Evolutionary conservation across 2,113 vertebrate species (phyloP).

Genomic region (Cyanoliseus patagonus): DNA sequence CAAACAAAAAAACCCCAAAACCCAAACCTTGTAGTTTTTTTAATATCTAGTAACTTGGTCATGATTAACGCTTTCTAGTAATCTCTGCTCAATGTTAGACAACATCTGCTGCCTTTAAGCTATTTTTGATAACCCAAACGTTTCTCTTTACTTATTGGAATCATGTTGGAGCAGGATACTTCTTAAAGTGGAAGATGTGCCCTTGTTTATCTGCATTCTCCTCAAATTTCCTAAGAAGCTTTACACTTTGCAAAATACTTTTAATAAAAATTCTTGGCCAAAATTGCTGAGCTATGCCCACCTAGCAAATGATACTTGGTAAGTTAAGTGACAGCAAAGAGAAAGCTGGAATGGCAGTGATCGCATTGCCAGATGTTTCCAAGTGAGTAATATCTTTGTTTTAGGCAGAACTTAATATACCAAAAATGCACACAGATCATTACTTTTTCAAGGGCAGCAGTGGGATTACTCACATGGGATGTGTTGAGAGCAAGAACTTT

Average conservation of each 20-base stretch:
- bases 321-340: background rate
- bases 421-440: background rate
- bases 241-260: background rate
- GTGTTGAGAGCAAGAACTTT: background rate
- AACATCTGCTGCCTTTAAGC: background rate
- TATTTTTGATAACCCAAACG: background rate
- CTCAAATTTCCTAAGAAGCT: background rate
- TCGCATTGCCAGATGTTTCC: background rate
- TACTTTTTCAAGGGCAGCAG: background rate
- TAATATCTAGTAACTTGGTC: background rate
- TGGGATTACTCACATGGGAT: background rate
- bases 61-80: background rate
- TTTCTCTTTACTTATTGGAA: background rate
- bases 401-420: background rate
- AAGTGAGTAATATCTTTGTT: background rate
- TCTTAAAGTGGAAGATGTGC: background rate
- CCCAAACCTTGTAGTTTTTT: background rate
- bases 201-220: background rate
- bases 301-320: background rate
- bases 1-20: background rate
- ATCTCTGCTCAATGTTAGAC: background rate
- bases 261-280: background rate
- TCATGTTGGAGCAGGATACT: background rate
- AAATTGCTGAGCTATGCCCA: background rate
- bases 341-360: background rate